Percentiles rank a stretch among this genome's conserved stretches.
These are phyloP conservation scores for Momotus momota DNA, from an alignment of 2,797 vertebrate genomes.

Conservation along the genomic window DNA sequence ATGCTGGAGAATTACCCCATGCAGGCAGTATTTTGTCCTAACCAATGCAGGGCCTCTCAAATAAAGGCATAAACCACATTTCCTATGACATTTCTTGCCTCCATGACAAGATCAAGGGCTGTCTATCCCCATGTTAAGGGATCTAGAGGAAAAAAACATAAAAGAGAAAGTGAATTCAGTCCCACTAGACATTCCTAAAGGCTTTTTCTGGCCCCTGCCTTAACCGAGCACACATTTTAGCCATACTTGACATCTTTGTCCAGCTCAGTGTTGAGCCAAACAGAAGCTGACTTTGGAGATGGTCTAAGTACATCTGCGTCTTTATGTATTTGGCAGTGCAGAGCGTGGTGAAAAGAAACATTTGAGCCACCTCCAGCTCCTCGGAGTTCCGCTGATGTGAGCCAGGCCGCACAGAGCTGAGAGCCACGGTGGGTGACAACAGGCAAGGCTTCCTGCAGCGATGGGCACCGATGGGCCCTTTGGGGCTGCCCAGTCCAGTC, in stretches of 20 bases:
- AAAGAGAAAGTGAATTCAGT: neutral
- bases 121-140: neutral
- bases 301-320: conserved; percentile 1
- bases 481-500: neutral
- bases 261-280: conserved; percentile 42
- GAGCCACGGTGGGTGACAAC: neutral
- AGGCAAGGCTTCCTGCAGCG: neutral
- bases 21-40: fast-evolving
- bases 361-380: neutral
- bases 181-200: conserved; percentile 41
- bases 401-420: neutral
- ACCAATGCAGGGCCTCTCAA: neutral
- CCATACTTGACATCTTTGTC: conserved; percentile 21
- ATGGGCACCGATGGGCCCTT: neutral
- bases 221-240: neutral
- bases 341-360: neutral
- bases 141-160: neutral
- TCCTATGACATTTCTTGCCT: neutral
- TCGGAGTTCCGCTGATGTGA: neutral
- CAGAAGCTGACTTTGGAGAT: conserved; percentile 66
- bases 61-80: neutral
- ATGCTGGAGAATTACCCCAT: neutral
- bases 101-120: neutral
- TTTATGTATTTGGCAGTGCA: conserved; percentile 17
- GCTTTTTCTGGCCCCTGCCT: conserved; percentile 48